phyloP scores from a whole-genome alignment of 2,797 vertebrate species.

The Clarias laeviceps region DNA sequence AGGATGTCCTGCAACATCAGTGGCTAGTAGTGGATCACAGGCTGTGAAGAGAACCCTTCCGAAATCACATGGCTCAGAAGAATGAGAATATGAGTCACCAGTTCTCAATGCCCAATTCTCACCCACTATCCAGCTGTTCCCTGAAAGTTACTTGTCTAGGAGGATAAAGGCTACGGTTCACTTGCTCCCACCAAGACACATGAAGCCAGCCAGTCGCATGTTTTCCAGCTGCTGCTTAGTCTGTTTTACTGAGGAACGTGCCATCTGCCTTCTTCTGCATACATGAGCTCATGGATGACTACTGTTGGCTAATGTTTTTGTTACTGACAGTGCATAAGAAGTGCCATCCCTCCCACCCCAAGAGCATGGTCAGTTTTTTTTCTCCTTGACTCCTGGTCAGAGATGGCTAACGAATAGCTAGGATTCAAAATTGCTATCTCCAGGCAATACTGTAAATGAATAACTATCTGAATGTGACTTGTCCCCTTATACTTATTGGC shows the following conservation, averaged over 20 bases:
- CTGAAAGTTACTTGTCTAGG: no score
- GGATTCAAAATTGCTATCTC: neutral
- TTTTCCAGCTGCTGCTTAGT: neutral
- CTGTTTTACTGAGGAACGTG: neutral
- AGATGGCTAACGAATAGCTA: neutral
- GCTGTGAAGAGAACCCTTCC: no score
- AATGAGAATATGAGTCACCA: neutral
- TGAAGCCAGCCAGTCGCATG: neutral
- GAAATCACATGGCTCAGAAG: neutral
- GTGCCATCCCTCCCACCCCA: no score
- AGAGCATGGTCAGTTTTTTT: neutral
- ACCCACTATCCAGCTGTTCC: neutral
- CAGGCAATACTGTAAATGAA: neutral
- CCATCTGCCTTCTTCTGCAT: neutral
- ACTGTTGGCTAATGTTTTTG: neutral
- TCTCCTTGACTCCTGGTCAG: neutral
- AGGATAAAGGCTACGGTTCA: neutral
- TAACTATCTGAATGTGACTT: neutral
- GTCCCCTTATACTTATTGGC: neutral
- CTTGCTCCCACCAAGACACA: neutral
- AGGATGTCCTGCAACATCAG: no score
- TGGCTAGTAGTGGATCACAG: no score
- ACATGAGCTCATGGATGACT: neutral
- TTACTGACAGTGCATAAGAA: neutral
- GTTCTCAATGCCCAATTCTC: neutral